phyloP scores from a whole-genome alignment of 2,888 invertebrate genomes.

The Drosophila engyochracea region DNA sequence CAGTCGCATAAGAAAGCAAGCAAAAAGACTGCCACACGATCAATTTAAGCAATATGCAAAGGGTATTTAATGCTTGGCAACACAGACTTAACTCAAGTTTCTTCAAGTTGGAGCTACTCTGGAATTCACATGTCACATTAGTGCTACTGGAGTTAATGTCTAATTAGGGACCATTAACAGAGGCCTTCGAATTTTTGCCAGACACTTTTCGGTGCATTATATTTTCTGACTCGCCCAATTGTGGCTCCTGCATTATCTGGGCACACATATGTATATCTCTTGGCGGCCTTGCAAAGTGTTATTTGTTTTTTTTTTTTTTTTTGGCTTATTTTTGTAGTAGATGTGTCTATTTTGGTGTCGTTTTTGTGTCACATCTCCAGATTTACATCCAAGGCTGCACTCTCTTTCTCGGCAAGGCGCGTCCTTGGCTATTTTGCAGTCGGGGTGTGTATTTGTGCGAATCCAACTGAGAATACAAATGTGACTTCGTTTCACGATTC shows the following conservation, averaged over 20 bases:
- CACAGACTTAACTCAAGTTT: too few relatives aligned
- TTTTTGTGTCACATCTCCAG: slow-evolving; percentile 7
- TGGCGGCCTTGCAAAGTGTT: neutral
- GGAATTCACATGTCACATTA: neutral
- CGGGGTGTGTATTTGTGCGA: slow-evolving; percentile 1
- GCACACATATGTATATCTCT: neutral
- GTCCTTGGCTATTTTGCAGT: slow-evolving; percentile 38
- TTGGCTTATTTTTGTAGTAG: slow-evolving; percentile 13
- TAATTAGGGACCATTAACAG: neutral
- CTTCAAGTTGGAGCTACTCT: neutral
- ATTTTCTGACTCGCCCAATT: neutral
- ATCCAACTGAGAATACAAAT: slow-evolving; percentile 17
- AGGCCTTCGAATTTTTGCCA: neutral
- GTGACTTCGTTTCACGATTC: slow-evolving; percentile 41
- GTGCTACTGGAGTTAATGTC: neutral
- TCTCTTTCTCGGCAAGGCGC: neutral
- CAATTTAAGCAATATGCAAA: neutral
- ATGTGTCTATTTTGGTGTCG: slow-evolving; percentile 21
- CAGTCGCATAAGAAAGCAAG: neutral
- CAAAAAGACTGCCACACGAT: neutral
- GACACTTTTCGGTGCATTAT: neutral
- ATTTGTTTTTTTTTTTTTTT: neutral
- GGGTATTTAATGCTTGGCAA: neutral
- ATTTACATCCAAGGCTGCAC: slow-evolving; percentile 50
- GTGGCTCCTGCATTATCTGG: neutral